Base-by-base conservation (phyloP, 2,797 vertebrate species). In the Benthosema pterotum region DNA sequence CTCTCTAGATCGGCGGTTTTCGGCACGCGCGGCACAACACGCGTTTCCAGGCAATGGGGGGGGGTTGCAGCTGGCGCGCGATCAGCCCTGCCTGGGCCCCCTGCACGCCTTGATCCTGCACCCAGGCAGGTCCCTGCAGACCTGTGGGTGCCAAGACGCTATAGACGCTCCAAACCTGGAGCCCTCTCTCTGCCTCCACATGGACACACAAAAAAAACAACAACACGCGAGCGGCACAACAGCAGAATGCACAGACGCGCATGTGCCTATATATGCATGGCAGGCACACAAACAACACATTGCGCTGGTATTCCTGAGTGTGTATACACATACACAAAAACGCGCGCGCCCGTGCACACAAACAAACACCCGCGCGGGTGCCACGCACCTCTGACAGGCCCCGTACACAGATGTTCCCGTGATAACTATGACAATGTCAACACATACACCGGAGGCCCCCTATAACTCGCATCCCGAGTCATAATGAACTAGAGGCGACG, bases 31-130 rank as follows among this genome's bases (percentile, higher is more conserved):
- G 32, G 8, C 32, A 38, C 32, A 9, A 11, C 32, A 9, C 32
- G 8, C 32, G 3, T 38, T 38, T 9, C 32, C 32, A 38, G 32
- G 32, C 84, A 78, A 81, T 71, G 67, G 87, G 84, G 87, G 67
- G 87, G 84, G 87, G 84, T 72, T 83, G 75, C 76, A 79, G 86
- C 79, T 89, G 86, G 87, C 77, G 69, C 67, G 71, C 77, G 87
- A 71, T 76, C 81, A 69, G 77, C 65, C 65, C 79, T 81, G 87
- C 78, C 84, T 77, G 76, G 72, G 73, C 71, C 77, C 32, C 83
- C 66, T 65, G 74, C 70, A 69, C 80, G 81, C 91, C 89, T 91
- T 92, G 90, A 93, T 92, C 89, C 86, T 73, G 71, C 60, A 18
- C 83, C 80, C 79, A 88, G 84, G 87, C 83, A 71, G 81, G 83